These are phyloP conservation scores for Grapholita molesta DNA, from an alignment of 1,140 invertebrate species.

Conservation along the genomic window DNA sequence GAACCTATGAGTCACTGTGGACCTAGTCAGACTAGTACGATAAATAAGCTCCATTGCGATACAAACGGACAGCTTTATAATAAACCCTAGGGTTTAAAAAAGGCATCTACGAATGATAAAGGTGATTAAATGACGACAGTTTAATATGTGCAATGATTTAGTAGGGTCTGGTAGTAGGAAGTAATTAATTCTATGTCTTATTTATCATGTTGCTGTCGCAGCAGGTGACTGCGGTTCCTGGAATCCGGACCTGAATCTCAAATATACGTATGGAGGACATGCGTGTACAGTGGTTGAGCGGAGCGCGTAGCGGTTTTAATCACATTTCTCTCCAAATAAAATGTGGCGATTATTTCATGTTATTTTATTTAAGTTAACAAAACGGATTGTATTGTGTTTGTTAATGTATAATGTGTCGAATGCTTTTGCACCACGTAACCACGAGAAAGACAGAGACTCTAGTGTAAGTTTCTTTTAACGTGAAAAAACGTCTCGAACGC, in stretches of 20 bases:
- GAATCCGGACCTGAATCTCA: constrained; percentile 35
- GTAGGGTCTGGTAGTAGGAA: constrained; percentile 56
- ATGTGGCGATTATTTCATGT: too few species aligned
- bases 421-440: too few species aligned
- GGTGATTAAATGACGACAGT: constrained; percentile 52
- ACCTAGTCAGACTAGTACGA: constrained; percentile 15
- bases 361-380: too few species aligned
- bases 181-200: constrained; percentile 69
- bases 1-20: constrained; percentile 39
- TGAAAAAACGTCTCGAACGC: too few species aligned
- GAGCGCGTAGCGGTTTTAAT: constrained; percentile 21
- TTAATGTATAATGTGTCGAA: too few species aligned
- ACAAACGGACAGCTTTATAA: constrained; percentile 53
- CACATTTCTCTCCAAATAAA: constrained; percentile 8
- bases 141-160: constrained; percentile 56
- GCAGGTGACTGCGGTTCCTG: constrained; percentile 65
- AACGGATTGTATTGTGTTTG: too few species aligned
- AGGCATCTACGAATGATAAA: constrained; percentile 44
- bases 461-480: too few species aligned
- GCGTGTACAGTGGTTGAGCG: constrained; percentile 23
- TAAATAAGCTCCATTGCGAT: constrained; percentile 52
- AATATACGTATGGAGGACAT: background rate
- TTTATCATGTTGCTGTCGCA: constrained; percentile 60
- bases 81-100: constrained; percentile 38
- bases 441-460: too few species aligned